Evolutionary conservation across 2,888 invertebrate genomes (phyloP).

Genomic region (Temnothorax ravouxi): DNA sequence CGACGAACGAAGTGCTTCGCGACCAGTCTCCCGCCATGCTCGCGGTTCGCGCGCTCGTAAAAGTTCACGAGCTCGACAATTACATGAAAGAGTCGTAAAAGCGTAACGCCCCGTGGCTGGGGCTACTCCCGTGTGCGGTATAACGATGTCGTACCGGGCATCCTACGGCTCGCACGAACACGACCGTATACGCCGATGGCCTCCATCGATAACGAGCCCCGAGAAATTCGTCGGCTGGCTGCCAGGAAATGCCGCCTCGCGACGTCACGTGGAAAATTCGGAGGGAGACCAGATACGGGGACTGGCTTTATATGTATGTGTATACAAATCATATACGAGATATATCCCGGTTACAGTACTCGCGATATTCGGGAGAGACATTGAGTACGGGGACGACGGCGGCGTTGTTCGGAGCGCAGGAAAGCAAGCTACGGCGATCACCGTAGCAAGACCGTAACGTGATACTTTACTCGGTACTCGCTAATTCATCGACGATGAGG

Average conservation of each 20-base stretch:
- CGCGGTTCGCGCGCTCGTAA: conserved; percentile 81
- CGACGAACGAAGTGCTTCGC: conserved; percentile 62
- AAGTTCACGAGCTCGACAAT: conserved; percentile 85
- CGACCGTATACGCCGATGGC: conserved; percentile 10
- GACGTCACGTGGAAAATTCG: conserved; percentile 56
- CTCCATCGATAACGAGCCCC: conserved; percentile 60
- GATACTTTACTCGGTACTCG: conserved; percentile 3
- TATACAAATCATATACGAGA: background rate
- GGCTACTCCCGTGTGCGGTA: conserved; percentile 61
- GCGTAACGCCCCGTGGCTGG: conserved; percentile 80
- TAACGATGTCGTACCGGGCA: conserved; percentile 69
- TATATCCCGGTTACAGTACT: conserved; percentile 40
- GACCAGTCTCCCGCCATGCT: conserved; percentile 60
- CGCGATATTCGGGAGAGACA: conserved; percentile 22
- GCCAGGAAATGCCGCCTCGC: conserved; percentile 18
- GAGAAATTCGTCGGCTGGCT: conserved; percentile 29
- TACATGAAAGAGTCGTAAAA: conserved; percentile 85
- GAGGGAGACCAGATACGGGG: conserved; percentile 27
- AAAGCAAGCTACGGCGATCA: conserved; percentile 25
- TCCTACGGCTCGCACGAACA: conserved; percentile 37
- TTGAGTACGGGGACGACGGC: conserved; percentile 23
- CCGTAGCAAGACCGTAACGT: background rate
- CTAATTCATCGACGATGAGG: background rate
- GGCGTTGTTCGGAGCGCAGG: background rate
- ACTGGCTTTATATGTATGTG: conserved; percentile 21